phyloP scores from a whole-genome alignment of 2,797 vertebrate genomes.

The Octomys mimax region DNA sequence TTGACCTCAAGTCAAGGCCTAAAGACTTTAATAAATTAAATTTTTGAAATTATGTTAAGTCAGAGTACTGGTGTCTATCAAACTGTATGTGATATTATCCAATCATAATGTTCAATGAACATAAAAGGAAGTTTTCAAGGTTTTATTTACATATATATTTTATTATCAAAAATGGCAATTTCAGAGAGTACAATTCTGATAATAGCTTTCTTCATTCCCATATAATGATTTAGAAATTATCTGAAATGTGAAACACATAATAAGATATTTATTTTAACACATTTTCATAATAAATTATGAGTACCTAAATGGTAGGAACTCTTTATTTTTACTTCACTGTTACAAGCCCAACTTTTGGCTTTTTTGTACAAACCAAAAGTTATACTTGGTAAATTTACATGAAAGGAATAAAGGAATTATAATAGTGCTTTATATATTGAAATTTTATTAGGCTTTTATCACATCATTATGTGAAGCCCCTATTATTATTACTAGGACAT shows the following conservation, averaged over 20 bases:
- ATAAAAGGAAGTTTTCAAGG: constrained; percentile 45
- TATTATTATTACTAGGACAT: neutral
- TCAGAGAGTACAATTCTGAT: neutral
- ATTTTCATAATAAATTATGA: neutral
- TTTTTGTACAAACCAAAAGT: neutral
- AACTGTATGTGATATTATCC: neutral
- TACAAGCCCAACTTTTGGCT: neutral
- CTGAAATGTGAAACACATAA: neutral
- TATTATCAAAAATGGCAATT: neutral
- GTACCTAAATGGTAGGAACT: neutral
- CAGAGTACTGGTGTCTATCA: neutral
- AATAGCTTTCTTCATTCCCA: neutral
- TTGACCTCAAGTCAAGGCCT: neutral
- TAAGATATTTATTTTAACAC: constrained; percentile 17
- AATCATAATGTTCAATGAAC: neutral
- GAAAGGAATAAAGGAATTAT: neutral
- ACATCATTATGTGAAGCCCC: neutral
- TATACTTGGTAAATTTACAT: neutral
- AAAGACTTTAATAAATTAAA: neutral
- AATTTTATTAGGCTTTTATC: constrained; percentile 10
- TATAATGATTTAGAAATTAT: neutral
- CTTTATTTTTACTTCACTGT: neutral
- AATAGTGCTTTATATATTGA: neutral
- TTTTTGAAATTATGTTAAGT: constrained; percentile 31
- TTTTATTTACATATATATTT: neutral